These are phyloP conservation scores for Epinotia demarniana DNA, from an alignment of 2,888 invertebrate species.

Conservation along the genomic window DNA sequence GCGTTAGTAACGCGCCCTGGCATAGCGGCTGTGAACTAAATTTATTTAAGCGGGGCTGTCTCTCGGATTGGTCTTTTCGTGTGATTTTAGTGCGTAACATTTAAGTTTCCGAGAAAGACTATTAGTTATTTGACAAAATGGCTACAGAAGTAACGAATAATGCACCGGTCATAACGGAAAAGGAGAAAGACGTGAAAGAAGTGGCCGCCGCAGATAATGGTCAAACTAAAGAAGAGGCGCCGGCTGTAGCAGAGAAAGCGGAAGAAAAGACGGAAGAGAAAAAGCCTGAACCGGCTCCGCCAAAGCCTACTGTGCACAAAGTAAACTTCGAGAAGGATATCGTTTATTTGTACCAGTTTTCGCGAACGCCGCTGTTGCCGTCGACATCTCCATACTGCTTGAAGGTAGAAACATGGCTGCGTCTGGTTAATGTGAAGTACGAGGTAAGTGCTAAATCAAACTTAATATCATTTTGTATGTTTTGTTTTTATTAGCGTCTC, in stretches of 20 bases:
- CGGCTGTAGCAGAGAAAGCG: slow-evolving; percentile 78
- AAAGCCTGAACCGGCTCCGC: slow-evolving; percentile 87
- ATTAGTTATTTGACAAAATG: slow-evolving; percentile 79
- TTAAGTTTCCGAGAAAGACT: slow-evolving; percentile 49
- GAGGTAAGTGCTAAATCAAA: slow-evolving; percentile 88
- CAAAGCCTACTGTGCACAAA: slow-evolving; percentile 94
- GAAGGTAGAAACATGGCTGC: slow-evolving; percentile 98
- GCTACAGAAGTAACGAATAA: slow-evolving; percentile 91
- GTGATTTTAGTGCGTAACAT: slow-evolving; percentile 55
- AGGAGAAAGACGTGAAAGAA: slow-evolving; percentile 85
- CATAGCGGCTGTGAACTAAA: slow-evolving; percentile 54
- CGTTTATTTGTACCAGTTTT: slow-evolving; percentile 97
- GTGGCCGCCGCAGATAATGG: slow-evolving; percentile 80
- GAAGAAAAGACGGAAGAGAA: slow-evolving; percentile 80
- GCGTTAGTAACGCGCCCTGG: slow-evolving; percentile 45
- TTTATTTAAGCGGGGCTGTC: slow-evolving; percentile 49
- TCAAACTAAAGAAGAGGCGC: slow-evolving; percentile 74
- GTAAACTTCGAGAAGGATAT: slow-evolving; percentile 95
- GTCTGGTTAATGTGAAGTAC: slow-evolving; percentile 95
- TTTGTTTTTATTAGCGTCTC: slow-evolving; percentile 15
- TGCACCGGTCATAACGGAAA: slow-evolving; percentile 86
- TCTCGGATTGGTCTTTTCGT: slow-evolving; percentile 50
- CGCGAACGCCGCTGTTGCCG: slow-evolving; percentile 94
- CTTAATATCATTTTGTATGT: background rate
- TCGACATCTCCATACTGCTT: slow-evolving; percentile 96